Percentiles rank a stretch among this genome's conserved stretches.
Conservation (phyloP, 2,888 invertebrate species). For the Sphinx pinastri region DNA sequence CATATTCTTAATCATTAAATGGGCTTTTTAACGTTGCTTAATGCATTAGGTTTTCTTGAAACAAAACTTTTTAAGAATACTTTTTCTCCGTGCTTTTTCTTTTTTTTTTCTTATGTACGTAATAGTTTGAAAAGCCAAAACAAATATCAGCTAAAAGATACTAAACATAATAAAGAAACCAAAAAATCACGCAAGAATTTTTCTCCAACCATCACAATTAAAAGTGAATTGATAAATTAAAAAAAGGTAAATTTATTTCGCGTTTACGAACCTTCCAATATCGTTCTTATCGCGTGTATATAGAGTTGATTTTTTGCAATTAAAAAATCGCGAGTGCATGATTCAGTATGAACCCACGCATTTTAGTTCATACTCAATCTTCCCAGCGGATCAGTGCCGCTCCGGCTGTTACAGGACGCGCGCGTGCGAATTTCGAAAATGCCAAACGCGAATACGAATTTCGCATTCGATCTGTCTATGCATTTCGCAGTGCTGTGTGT, state of each 20-base stretch:
- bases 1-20: too few relatives aligned
- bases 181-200: background rate
- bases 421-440: slow-evolving; percentile 59
- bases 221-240: slow-evolving; percentile 59
- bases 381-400: slow-evolving; percentile 64
- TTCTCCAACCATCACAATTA: slow-evolving; percentile 45
- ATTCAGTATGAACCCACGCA: slow-evolving; percentile 70
- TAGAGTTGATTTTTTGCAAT: slow-evolving; percentile 54
- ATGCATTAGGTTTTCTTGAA: too few relatives aligned
- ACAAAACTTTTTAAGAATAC: too few relatives aligned
- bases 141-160: background rate
- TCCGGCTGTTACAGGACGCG: slow-evolving; percentile 58
- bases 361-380: slow-evolving; percentile 67
- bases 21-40: too few relatives aligned
- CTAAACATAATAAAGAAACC: background rate
- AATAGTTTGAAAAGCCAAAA: background rate
- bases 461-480: slow-evolving; percentile 21
- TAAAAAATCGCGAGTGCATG: slow-evolving; percentile 46
- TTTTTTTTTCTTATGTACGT: too few relatives aligned
- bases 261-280: slow-evolving; percentile 32
- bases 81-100: too few relatives aligned
- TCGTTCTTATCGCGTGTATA: slow-evolving; percentile 42
- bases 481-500: slow-evolving; percentile 17
- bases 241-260: slow-evolving; percentile 59
- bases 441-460: slow-evolving; percentile 28